Conservation (phyloP, 2,113 vertebrate genomes). For the Burhinus bistriatus region DNA sequence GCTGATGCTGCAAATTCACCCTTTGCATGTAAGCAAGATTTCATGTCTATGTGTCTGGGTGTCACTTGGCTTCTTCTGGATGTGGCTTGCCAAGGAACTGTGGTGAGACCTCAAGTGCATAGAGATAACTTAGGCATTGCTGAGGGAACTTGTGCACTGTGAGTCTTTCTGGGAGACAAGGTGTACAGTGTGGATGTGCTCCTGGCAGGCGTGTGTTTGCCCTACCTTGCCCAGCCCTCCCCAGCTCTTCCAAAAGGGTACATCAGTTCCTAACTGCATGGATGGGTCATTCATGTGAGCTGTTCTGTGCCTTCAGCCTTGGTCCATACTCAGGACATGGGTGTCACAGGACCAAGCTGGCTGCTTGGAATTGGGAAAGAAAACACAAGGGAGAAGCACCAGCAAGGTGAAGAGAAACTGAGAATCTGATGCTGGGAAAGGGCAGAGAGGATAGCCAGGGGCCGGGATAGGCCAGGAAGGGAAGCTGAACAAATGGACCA, state of each 20-base stretch:
- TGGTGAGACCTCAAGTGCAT: neutral
- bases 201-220: neutral
- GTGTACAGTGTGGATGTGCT: neutral
- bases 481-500: neutral
- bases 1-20: neutral
- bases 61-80: neutral
- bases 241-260: neutral
- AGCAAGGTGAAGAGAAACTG: neutral
- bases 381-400: neutral
- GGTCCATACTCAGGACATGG: neutral
- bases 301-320: neutral
- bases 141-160: neutral
- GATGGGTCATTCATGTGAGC: neutral
- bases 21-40: neutral
- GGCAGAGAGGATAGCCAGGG: neutral
- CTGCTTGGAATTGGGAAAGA: neutral
- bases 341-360: neutral
- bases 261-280: neutral
- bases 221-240: neutral
- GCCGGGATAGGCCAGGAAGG: neutral
- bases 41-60: neutral
- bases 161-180: neutral
- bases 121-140: neutral
- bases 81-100: neutral
- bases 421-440: neutral